These are phyloP conservation scores for Eublepharis macularius DNA, from an alignment of 2,113 vertebrate species.

Conservation along the genomic window DNA sequence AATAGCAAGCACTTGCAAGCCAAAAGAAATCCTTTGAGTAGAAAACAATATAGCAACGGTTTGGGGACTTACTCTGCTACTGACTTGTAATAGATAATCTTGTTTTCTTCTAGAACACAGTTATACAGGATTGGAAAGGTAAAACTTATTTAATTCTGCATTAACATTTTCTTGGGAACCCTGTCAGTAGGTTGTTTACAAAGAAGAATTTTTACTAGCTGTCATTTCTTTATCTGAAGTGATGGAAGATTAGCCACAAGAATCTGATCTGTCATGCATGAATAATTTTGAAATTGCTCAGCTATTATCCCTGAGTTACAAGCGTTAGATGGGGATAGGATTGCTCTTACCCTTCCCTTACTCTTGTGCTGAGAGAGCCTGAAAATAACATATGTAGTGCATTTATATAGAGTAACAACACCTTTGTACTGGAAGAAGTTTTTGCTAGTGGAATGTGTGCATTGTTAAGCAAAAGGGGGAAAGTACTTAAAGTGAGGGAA, in stretches of 20 bases:
- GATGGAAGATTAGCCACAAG: background rate
- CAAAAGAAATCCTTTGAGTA: background rate
- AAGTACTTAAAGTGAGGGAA: too few relatives aligned
- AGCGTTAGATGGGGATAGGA: background rate
- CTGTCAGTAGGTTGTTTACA: background rate
- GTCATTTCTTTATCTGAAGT: background rate
- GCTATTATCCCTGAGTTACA: background rate
- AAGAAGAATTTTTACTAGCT: background rate
- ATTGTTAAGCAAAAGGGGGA: too few relatives aligned
- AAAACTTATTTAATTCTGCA: background rate
- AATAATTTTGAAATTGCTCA: too few relatives aligned
- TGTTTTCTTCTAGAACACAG: background rate
- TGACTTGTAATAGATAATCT: background rate
- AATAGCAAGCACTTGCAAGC: background rate
- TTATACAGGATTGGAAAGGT: background rate
- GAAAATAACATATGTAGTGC: too few relatives aligned
- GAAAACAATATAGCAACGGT: background rate
- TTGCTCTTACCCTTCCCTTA: background rate
- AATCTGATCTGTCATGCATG: too few relatives aligned
- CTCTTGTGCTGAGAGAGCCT: background rate
- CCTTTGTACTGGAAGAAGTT: too few relatives aligned
- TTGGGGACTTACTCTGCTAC: background rate
- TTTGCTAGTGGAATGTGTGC: too few relatives aligned
- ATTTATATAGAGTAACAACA: too few relatives aligned
- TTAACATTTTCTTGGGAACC: background rate